phyloP scores from a whole-genome alignment of 2,797 vertebrate genomes.

The Babyrousa celebensis region DNA sequence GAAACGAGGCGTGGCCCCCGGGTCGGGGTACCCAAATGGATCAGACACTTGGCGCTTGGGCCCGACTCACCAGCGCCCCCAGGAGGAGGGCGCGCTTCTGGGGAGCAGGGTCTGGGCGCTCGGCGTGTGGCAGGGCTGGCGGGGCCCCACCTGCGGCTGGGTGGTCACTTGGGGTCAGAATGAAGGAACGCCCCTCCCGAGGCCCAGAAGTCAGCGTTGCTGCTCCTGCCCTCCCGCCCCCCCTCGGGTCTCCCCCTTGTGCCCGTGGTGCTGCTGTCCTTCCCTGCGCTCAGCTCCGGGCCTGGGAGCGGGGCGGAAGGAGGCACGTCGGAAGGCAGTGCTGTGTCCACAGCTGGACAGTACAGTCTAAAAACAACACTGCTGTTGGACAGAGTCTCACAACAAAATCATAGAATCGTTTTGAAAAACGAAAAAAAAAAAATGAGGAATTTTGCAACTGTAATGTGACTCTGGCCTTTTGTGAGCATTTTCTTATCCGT shows the following conservation, averaged over 20 bases:
- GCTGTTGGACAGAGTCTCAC: not conserved
- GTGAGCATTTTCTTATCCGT: not conserved
- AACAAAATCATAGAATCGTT: not conserved
- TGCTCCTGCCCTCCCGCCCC: not conserved
- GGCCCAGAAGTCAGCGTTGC: not conserved
- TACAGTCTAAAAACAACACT: not conserved
- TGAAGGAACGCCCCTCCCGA: not conserved
- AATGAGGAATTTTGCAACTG: not conserved
- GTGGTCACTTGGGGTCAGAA: not conserved
- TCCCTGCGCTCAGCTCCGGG: not conserved
- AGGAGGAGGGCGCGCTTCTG: not conserved
- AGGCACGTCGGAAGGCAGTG: too few species aligned
- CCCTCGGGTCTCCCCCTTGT: too few species aligned
- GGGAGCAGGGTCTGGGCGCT: fast-evolving
- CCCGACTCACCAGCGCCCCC: fast-evolving
- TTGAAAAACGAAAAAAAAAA: too few species aligned
- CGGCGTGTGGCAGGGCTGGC: not conserved
- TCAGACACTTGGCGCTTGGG: not conserved
- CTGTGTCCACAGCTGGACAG: not conserved
- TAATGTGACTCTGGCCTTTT: not conserved
- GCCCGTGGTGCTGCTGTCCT: not conserved
- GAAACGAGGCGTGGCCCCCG: too few species aligned
- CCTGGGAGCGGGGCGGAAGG: fast-evolving
- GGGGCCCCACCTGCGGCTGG: too few species aligned
- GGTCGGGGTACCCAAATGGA: not conserved